phyloP scores from a whole-genome alignment of 2,888 invertebrate species.

The Epirrhoe alternata region DNA sequence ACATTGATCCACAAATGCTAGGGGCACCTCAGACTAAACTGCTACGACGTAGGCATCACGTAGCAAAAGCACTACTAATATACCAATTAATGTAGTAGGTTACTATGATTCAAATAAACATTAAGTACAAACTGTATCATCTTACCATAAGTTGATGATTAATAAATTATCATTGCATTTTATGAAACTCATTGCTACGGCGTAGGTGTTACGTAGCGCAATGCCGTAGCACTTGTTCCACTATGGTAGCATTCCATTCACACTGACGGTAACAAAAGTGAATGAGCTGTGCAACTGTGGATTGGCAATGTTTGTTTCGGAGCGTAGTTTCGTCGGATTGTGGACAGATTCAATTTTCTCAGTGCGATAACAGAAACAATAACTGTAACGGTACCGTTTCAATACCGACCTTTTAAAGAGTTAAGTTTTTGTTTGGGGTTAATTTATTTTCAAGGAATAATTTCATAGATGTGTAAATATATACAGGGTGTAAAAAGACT shows the following conservation, averaged over 20 bases:
- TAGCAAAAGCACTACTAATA: too few species aligned
- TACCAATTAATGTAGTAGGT: too few species aligned
- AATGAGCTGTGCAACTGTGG: conserved; percentile 12
- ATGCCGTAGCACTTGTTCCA: conserved; percentile 1
- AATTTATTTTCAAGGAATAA: neutral
- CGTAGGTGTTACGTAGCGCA: conserved; percentile 5
- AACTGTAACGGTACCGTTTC: conserved; percentile 42
- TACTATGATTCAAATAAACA: too few species aligned
- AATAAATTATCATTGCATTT: neutral
- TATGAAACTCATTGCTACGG: neutral
- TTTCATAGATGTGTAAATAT: too few species aligned
- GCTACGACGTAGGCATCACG: too few species aligned
- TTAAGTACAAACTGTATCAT: too few species aligned
- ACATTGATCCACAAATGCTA: too few species aligned
- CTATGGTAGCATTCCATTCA: neutral
- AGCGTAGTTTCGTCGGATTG: conserved; percentile 69
- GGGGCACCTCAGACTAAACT: too few species aligned
- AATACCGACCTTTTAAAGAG: conserved; percentile 25
- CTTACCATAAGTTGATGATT: too few species aligned
- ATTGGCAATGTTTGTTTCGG: conserved; percentile 51
- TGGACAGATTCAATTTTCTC: conserved; percentile 82
- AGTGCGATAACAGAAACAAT: conserved; percentile 74
- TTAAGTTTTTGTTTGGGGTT: conserved; percentile 11
- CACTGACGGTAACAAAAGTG: conserved; percentile 7
- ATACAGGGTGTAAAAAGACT: too few species aligned